phyloP scores from a whole-genome alignment of 2,797 vertebrate species.

The Paramormyrops hopkinsi region DNA sequence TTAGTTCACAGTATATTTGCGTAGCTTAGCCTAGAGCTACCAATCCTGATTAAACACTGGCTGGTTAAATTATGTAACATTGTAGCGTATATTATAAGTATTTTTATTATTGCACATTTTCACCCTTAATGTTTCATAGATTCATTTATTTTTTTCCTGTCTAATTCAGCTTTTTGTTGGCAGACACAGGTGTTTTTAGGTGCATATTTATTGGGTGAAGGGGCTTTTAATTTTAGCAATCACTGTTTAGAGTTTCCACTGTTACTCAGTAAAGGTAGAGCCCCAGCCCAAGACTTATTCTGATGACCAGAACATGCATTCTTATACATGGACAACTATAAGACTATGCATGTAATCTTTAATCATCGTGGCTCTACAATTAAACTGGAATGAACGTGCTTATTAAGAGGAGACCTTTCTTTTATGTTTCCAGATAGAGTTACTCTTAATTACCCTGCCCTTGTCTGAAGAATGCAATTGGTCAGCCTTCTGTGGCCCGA shows the following conservation, averaged over 20 bases:
- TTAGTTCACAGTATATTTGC: neutral
- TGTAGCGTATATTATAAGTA: neutral
- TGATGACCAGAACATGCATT: neutral
- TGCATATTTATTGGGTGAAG: neutral
- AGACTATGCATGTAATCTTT: slow-evolving; percentile 16
- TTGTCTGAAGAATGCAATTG: slow-evolving; percentile 45
- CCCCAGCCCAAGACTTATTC: neutral
- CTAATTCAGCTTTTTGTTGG: neutral
- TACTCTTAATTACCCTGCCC: slow-evolving; percentile 21
- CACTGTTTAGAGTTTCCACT: neutral
- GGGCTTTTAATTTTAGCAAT: neutral
- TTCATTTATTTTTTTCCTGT: neutral
- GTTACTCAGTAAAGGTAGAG: neutral
- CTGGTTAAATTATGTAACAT: neutral
- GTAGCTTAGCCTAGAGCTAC: neutral
- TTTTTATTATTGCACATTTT: neutral
- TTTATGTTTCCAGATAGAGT: slow-evolving; percentile 26
- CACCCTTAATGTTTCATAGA: neutral
- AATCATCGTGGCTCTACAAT: slow-evolving; percentile 16
- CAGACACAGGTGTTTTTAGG: neutral
- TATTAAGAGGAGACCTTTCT: slow-evolving; percentile 7
- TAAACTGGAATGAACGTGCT: slow-evolving; percentile 17
- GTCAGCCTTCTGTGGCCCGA: slow-evolving; percentile 48
- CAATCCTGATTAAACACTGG: neutral
- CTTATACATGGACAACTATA: slow-evolving; percentile 4